Conservation (phyloP, 2,113 vertebrate genomes). For the Crotalus horridus region DNA sequence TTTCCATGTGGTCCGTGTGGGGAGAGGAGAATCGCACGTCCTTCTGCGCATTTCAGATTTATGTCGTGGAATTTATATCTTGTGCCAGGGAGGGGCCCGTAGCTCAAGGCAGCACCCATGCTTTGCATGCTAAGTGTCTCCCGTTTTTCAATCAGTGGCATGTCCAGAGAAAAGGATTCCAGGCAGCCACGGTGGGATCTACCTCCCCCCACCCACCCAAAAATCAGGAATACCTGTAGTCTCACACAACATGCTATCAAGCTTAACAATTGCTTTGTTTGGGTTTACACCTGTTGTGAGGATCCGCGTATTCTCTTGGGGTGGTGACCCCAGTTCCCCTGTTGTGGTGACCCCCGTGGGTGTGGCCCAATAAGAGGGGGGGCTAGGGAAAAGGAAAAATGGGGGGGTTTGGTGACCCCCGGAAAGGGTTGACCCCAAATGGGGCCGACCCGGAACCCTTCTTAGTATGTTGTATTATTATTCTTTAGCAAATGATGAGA, state of each 20-base stretch:
- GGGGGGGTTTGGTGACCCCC: too few species aligned
- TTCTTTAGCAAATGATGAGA: too few species aligned
- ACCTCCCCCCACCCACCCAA: not conserved
- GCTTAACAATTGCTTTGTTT: not conserved
- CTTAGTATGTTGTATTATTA: not conserved
- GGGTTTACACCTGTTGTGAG: not conserved
- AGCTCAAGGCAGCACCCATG: not conserved
- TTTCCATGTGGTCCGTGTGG: not conserved
- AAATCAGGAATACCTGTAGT: not conserved
- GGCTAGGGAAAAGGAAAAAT: too few species aligned
- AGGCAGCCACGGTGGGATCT: not conserved
- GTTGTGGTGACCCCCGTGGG: too few species aligned
- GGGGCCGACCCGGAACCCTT: too few species aligned
- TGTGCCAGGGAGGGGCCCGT: not conserved
- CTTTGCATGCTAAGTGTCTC: conserved; percentile 6
- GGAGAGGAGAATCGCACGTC: conserved; percentile 14
- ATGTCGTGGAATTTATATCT: conserved; percentile 12
- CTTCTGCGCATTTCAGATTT: conserved; percentile 6
- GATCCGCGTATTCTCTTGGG: not conserved
- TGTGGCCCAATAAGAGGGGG: too few species aligned
- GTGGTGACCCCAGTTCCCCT: too few species aligned
- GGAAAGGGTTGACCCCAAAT: too few species aligned
- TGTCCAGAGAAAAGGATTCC: not conserved
- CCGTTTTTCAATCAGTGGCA: not conserved
- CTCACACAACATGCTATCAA: not conserved